Base-by-base conservation (phyloP, 2,797 vertebrate genomes). In the Melanotaenia maccullochi region DNA sequence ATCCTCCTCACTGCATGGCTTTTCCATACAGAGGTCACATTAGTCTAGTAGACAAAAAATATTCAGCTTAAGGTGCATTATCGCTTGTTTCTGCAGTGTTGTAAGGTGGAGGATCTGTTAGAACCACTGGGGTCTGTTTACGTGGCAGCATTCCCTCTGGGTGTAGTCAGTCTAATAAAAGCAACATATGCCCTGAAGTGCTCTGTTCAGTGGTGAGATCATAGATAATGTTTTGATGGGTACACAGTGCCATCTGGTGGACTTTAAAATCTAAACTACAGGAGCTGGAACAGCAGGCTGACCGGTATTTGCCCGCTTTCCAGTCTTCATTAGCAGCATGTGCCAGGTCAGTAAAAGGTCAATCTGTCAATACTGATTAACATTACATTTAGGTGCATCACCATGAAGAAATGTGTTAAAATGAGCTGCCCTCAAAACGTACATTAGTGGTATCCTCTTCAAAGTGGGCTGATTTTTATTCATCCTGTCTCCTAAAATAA, bases 171-270 rank as follows among this genome's bases (percentile, higher is more conserved):
- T 64, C 38, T 49, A 33, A 25, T n/a, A 54, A 57, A 61, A 73
- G 30, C 30, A 55, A 33, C 61, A 24, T 25, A 25, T 61, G 28
- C 63, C 55, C 25, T 12, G 0, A 40, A 54, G 56, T 67, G 24
- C 33, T 63, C 16, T 63, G 32, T 38, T 60, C n/a, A 25, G 38
- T 59, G 47, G 20, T 49, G 33, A 49, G 12, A 18, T 40, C 4
- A 13, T 13, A 60, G 38, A 56, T 4, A 18, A 2, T 57, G 12
- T 30, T 30, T 57, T 36, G 24, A 52, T 36, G 42, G 67, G 5
- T 25, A 3, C 61, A 89, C 68, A 91, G 79, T 67, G 85, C 86
- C 87, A 77, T 4, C 89, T 78, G 51, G 51, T 84, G 86, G 85
- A 72, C 13, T 25, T 4, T 14, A 24, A 5, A 25, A 71, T 61